Evolutionary conservation across 2,888 invertebrate genomes (phyloP), one percentile per base, ranked within the genome.

Genomic region (Melanchra persicariae): DNA sequence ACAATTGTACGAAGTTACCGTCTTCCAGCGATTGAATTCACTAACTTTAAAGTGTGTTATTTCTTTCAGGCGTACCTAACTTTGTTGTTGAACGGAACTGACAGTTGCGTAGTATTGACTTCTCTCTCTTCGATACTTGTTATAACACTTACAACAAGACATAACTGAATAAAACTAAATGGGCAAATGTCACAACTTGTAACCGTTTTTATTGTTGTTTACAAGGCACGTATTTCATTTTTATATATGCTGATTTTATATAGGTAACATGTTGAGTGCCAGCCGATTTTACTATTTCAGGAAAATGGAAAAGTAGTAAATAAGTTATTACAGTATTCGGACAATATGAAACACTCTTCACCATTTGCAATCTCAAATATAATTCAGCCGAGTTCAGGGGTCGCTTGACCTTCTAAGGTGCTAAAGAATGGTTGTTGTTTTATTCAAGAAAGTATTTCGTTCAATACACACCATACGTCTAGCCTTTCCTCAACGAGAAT

Each of bases 11-110:
- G 88, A 93, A 94, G 90, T 94, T 93, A 86, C 88, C 90, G 91
- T 93, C 92, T 92, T 87, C 90, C 85, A 89, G 87, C 93, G 93
- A 94, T 94, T 93, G 93, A 93, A 93, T 93, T 93, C 92, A 84
- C 91, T 88, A 94, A 94, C 90, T 95, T 93, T 91, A 92, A 94
- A 94, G 92, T 93, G 92, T 93, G 94, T 94, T 95, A 94, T 91
- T 93, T 94, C 93, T 93, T 93, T 87, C 87, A 87, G 87, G 83
- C 86, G 85, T 87, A 92, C 93, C 91, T 93, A 92, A 93, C 91
- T 93, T 93, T 91, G 91, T 91, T 90, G 91, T 88, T 86, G 82
- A 89, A 87, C 88, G 85, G 87, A 90, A 88, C 89, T 89, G 92
- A 91, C 91, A 89, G 91, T 89, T 91, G 89, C 82, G 89, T 87